These are phyloP conservation scores for Lepisosteus osseus DNA, from an alignment of 2,113 vertebrate genomes.

Conservation along the genomic window DNA sequence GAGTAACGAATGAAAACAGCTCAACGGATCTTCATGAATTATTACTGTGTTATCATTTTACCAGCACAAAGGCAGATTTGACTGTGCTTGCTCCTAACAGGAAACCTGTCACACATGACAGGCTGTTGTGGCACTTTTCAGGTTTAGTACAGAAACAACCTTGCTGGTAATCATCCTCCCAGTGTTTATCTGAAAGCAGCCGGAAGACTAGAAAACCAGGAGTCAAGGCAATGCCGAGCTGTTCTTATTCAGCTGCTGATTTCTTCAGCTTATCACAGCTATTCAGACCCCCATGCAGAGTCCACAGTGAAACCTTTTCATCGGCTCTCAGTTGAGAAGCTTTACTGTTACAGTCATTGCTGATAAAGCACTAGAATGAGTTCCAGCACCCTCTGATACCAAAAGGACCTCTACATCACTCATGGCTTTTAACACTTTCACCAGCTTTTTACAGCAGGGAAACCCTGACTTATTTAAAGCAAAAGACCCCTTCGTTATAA, in stretches of 20 bases:
- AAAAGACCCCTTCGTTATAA: too few relatives aligned
- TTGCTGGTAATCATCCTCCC: neutral
- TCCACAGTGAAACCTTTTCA: slow-evolving; percentile 1
- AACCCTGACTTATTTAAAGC: too few relatives aligned
- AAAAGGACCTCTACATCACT: neutral
- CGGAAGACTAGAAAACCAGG: slow-evolving; percentile 17
- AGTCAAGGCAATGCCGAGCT: slow-evolving; percentile 1
- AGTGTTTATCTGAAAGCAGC: slow-evolving; percentile 27
- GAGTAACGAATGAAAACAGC: too few relatives aligned
- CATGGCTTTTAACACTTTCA: neutral
- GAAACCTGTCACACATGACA: too few relatives aligned
- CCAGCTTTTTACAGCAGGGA: too few relatives aligned
- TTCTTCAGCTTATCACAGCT: slow-evolving; percentile 38
- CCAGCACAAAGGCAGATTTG: too few relatives aligned
- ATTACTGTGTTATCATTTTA: too few relatives aligned
- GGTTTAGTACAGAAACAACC: slow-evolving; percentile 6
- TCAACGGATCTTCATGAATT: too few relatives aligned
- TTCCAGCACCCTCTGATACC: slow-evolving; percentile 34
- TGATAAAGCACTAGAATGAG: slow-evolving; percentile 41
- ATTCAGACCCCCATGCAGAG: slow-evolving; percentile 13
- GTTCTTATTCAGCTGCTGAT: slow-evolving; percentile 18
- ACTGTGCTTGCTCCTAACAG: too few relatives aligned
- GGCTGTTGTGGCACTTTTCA: too few relatives aligned
- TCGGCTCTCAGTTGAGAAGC: slow-evolving; percentile 12
- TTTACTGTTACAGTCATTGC: slow-evolving; percentile 25